Evolutionary conservation across 2,888 invertebrate species (phyloP), one percentile per base, ranked within the genome.

Genomic region (Agrenia bidenticulata): DNA sequence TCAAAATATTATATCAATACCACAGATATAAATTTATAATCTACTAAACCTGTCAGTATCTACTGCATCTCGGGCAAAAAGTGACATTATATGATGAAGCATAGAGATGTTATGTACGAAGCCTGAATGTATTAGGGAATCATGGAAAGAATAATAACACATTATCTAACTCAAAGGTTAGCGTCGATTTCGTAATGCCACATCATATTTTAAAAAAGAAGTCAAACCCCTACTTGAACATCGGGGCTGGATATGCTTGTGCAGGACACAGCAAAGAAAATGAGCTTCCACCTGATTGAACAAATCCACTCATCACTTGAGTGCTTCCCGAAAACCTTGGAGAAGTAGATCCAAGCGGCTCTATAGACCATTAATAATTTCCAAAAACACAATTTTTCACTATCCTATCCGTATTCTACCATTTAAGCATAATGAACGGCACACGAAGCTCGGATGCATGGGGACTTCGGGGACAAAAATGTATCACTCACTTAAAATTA

Each of bases 221-320:
- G 32, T 4, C 32, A 32, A 32, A 32, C 32, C n/a, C n/a, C 32
- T 32, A 88, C 88, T 87, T 88, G 85, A 87, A 88, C 78, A 83
- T 81, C 70, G 88, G 88, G 78, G 86, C 82, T 72, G 88, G 88
- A 79, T 84, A 88, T 77, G 86, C 87, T 83, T 89, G 88, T 73
- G 88, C 89, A 60, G 87, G 86, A 79, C 89, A 89, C 77, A 86
- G 83, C 78, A 89, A 80, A 75, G 84, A 85, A 54, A 69, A 57
- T 26, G 63, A 60, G 17, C 32, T 59, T 9, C 63, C 65, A 45
- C 63, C 63, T 24, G 39, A 56, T 39, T 65, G 69, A 7, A 69
- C 51, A 66, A 69, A 65, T n/a, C 69, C 69, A 9, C 55, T 50
- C 54, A 63, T 41, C 17, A 65, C 63, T 26, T 63, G 66, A 17